Base-by-base conservation (phyloP, 2,113 vertebrate genomes). In the Semnopithecus entellus region DNA sequence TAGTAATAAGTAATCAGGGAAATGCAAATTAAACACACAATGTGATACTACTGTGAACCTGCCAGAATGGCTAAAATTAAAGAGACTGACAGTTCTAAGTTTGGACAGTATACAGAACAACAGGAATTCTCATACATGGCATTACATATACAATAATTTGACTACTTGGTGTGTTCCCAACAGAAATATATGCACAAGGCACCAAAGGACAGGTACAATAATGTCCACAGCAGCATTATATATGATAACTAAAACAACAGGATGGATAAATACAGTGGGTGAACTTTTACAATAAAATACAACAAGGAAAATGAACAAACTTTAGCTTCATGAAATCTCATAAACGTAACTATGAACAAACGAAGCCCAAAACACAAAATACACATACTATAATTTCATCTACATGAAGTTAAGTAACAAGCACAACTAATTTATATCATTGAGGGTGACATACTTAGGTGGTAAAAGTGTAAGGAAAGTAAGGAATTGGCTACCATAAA, bases 41-140 rank as follows among this genome's bases (percentile, higher is more conserved):
- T 43, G 32, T 48, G 52, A 78, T 43, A 75, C 8, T 68, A 25
- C 12, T 73, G 66, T 2, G 25, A 75, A 84, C 43, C 43, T 17
- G 68, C 25, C 32, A 50, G 55, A 93, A 64, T n/a, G 40, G 38
- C 70, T 64, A 91, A 43, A 76, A 88, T 82, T n/a, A 90, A 95
- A 92, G 55, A 27, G n/a, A 80, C 45, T 61, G 66, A 75, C 38
- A 76, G 50, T 80, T 83, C 86, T 92, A 92, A 95, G 38, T 81
- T 23, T 78, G 59, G 57, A 94, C 7, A 10, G 18, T 73, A 94
- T 38, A 45, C 17, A 61, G 76, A 94, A 23, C 45, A 88, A 50
- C 27, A 43, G 45, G 38, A 90, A 35, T 9, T 43, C 76, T 80
- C 48, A 38, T 1, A 27, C 32, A 13, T 32, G 85, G 64, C 25